Evolutionary conservation across 1,140 invertebrate genomes (phyloP).

Genomic region (Cydia fagiglandana): DNA sequence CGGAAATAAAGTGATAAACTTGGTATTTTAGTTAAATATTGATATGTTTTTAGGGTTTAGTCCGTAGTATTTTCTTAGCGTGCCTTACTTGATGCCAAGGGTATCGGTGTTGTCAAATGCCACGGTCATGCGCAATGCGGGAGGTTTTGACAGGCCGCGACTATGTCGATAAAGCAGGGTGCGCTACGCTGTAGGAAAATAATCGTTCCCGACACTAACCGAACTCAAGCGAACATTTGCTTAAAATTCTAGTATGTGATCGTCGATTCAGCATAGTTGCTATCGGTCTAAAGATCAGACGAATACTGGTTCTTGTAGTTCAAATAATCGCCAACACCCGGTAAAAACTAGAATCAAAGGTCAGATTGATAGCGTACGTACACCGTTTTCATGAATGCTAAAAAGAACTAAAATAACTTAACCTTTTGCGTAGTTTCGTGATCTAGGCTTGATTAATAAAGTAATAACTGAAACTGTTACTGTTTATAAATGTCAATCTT

Average conservation of each 20-base stretch:
- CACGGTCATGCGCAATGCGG: conserved; percentile 58
- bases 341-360: not conserved
- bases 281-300: not conserved
- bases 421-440: not conserved
- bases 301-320: not conserved
- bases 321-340: not conserved
- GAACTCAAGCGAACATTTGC: not conserved
- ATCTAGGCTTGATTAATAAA: no score
- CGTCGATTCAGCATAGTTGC: not conserved
- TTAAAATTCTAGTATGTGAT: not conserved
- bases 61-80: conserved; percentile 60
- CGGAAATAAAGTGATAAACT: not conserved
- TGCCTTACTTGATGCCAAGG: conserved; percentile 44
- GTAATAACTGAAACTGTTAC: no score
- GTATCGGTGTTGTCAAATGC: conserved; percentile 60
- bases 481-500: not conserved
- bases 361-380: not conserved
- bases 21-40: conserved; percentile 40
- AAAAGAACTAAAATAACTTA: not conserved
- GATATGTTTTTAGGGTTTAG: conserved; percentile 52
- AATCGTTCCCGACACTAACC: not conserved
- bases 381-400: not conserved
- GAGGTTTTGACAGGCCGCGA: conserved; percentile 43
- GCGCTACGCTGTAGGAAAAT: not conserved
- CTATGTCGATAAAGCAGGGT: conserved; percentile 64